Conservation (phyloP, 1,140 invertebrate genomes). For the Anadara kagoshimensis region DNA sequence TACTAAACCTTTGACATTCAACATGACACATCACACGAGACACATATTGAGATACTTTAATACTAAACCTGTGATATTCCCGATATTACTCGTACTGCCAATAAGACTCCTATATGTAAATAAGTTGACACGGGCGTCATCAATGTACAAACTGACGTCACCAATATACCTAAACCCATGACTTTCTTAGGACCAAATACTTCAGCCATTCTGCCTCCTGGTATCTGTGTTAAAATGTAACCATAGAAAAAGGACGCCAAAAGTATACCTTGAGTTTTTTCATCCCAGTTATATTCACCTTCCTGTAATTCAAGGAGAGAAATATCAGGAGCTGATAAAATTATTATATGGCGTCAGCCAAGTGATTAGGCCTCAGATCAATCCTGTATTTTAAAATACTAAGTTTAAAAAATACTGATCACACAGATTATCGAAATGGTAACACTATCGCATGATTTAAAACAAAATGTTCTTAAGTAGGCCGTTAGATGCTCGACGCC, state of each 20-base stretch:
- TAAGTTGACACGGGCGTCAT: slow-evolving; percentile 51
- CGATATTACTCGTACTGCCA: slow-evolving; percentile 46
- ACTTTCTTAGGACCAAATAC: slow-evolving; percentile 84
- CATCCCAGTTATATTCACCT: slow-evolving; percentile 87
- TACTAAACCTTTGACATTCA: no score
- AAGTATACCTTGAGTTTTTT: slow-evolving; percentile 74
- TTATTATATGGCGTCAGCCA: no score
- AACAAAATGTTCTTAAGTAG: no score
- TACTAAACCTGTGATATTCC: slow-evolving; percentile 54
- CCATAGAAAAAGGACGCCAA: slow-evolving; percentile 26
- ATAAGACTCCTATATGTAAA: slow-evolving; percentile 36
- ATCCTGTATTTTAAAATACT: no score
- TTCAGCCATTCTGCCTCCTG: slow-evolving; percentile 84
- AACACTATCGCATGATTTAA: no score
- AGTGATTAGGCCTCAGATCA: no score
- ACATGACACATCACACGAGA: no score
- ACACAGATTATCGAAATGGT: no score
- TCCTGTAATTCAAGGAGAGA: slow-evolving; percentile 28
- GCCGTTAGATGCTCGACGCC: no score
- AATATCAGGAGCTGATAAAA: no score
- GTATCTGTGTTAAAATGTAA: slow-evolving; percentile 74
- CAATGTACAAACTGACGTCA: slow-evolving; percentile 32
- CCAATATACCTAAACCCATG: slow-evolving; percentile 77
- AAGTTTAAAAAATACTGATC: no score
- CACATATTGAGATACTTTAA: no score